Conservation (phyloP, 1,140 invertebrate species). For the Tribolium castaneum region DNA sequence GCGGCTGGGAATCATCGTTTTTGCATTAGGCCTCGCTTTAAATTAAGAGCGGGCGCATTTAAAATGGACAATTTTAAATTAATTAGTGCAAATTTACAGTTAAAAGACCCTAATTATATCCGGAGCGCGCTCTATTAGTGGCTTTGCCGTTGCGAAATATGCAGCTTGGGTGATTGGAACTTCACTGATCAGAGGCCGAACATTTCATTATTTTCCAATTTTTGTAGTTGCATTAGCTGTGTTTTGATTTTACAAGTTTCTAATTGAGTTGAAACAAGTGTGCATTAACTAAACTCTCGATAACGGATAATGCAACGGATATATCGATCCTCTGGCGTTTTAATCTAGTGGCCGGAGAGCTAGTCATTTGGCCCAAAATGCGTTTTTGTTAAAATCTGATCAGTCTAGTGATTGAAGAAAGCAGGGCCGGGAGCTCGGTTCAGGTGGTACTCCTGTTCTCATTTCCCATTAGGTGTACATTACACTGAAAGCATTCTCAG, state of each 20-base stretch:
- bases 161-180: neutral
- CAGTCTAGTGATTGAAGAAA: neutral
- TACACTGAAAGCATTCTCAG: conserved; percentile 46
- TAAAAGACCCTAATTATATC: conserved; percentile 20
- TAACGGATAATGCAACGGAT: neutral
- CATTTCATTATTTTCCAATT: neutral
- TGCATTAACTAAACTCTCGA: neutral
- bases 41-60: conserved; percentile 19
- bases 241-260: neutral
- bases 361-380: neutral
- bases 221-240: neutral
- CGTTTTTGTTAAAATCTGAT: neutral
- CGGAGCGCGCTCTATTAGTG: neutral
- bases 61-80: conserved; percentile 25
- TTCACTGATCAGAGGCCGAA: neutral
- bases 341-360: neutral
- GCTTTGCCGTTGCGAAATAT: too few relatives aligned
- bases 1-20: conserved; percentile 10
- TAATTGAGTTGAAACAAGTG: neutral
- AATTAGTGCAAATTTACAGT: conserved; percentile 13
- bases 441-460: conserved; percentile 39
- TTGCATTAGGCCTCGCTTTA: conserved; percentile 6
- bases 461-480: conserved; percentile 53
- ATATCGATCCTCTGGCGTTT: neutral
- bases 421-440: neutral